These are phyloP conservation scores for Colistium nudipinnis DNA, from an alignment of 2,113 vertebrate species.

Conservation along the genomic window DNA sequence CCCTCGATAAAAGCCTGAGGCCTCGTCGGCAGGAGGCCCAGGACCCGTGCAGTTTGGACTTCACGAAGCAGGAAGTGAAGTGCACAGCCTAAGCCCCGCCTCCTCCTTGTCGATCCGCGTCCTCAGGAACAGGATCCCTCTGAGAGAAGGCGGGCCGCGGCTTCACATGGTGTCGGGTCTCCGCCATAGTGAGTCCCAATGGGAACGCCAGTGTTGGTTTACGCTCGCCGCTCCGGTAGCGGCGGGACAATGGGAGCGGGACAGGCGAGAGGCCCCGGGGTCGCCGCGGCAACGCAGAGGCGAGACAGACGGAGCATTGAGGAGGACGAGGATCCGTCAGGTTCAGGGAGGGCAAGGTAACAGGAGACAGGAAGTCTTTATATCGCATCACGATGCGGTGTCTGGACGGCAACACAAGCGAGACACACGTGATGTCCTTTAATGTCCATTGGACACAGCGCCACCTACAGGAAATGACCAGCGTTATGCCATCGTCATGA, in stretches of 20 bases:
- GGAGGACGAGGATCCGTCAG: slow-evolving; percentile 39
- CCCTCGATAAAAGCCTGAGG: no score
- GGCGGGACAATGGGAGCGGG: slow-evolving; percentile 47
- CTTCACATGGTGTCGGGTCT: slow-evolving; percentile 73
- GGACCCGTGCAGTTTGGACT: no score
- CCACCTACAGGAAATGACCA: no score
- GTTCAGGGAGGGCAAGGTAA: slow-evolving; percentile 43
- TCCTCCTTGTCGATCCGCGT: no score
- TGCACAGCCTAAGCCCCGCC: no score
- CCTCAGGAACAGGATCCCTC: slow-evolving; percentile 59
- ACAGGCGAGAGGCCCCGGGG: slow-evolving; percentile 45
- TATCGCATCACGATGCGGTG: slow-evolving; percentile 38
- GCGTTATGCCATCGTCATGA: no score
- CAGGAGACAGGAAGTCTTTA: slow-evolving; percentile 49
- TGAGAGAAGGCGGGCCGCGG: slow-evolving; percentile 65
- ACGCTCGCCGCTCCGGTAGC: slow-evolving; percentile 45
- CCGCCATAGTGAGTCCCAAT: slow-evolving; percentile 60
- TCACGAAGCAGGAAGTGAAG: no score
- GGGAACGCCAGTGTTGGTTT: slow-evolving; percentile 64
- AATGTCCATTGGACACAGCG: no score
- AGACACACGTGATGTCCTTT: no score
- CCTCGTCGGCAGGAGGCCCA: no score
- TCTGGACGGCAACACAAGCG: no score
- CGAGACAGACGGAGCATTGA: slow-evolving; percentile 62
- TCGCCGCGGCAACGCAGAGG: slow-evolving; percentile 17